Percentiles rank a stretch among this genome's conserved stretches.
Conservation (phyloP, 2,797 vertebrate species). For the Paratrypauchen microcephalus region DNA sequence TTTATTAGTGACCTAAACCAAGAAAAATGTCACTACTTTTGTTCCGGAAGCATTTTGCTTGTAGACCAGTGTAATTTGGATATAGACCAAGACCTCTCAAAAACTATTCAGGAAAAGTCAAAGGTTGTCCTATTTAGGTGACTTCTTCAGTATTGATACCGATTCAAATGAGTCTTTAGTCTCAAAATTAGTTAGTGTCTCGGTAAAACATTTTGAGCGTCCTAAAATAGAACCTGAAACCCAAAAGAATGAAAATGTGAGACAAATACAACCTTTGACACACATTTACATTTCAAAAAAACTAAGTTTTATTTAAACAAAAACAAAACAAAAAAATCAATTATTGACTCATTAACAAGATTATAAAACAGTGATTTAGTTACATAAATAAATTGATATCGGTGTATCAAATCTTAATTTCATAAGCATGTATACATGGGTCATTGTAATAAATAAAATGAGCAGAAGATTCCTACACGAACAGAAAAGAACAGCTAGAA, state of each 20-base stretch:
- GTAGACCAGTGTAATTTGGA: too few species aligned
- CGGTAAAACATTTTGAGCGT: too few species aligned
- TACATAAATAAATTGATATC: slow-evolving; percentile 99
- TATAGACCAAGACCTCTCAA: too few species aligned
- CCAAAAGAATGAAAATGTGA: background rate
- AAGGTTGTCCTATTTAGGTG: too few species aligned
- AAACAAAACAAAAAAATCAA: slow-evolving; percentile 71
- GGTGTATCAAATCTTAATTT: slow-evolving; percentile 99
- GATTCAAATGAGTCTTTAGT: too few species aligned
- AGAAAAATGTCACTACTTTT: too few species aligned
- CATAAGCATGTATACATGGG: slow-evolving; percentile 99
- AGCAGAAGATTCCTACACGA: slow-evolving; percentile 90
- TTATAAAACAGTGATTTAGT: slow-evolving; percentile 99
- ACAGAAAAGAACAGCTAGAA: slow-evolving; percentile 65
- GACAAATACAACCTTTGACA: slow-evolving; percentile 5
- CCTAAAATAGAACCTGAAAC: background rate
- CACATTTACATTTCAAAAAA: slow-evolving; percentile 80
- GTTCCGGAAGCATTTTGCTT: too few species aligned
- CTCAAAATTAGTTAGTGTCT: too few species aligned
- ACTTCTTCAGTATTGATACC: too few species aligned
- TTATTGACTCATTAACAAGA: slow-evolving; percentile 99
- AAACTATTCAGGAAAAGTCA: too few species aligned
- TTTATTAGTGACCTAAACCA: too few species aligned
- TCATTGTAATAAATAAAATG: slow-evolving; percentile 99
- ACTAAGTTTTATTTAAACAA: slow-evolving; percentile 99